Percentiles rank a stretch among this genome's conserved stretches.
Conservation (phyloP, 2,888 invertebrate species). For the Gymnoscelis rufifasciata region DNA sequence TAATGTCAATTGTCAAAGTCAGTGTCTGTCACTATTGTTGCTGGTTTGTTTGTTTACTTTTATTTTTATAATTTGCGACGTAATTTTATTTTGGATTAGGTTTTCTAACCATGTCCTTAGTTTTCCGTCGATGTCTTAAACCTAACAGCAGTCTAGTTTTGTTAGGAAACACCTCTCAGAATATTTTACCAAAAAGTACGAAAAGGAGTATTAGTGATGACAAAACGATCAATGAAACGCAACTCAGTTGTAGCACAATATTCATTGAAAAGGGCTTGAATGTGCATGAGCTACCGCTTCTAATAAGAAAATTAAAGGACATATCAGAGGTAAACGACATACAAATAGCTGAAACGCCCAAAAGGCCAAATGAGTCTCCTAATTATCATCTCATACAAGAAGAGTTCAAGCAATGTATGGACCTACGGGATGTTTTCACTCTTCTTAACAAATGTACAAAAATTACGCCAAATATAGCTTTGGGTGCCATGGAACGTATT, state of each 20-base stretch:
- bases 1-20: too few species aligned
- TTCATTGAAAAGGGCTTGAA: conserved; percentile 83
- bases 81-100: not conserved
- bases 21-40: too few species aligned
- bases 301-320: conserved; percentile 76
- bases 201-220: conserved; percentile 52
- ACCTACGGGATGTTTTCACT: conserved; percentile 65
- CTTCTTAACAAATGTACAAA: conserved; percentile 70
- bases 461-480: conserved; percentile 71
- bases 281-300: conserved; percentile 83
- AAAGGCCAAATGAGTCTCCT: conserved; percentile 42
- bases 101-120: conserved; percentile 45
- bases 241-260: conserved; percentile 70
- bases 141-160: conserved; percentile 47
- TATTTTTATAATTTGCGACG: not conserved
- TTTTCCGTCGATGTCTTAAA: conserved; percentile 56
- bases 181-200: conserved; percentile 24
- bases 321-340: conserved; percentile 51
- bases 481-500: conserved; percentile 72
- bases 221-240: conserved; percentile 47
- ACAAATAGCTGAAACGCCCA: conserved; percentile 31
- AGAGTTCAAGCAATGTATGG: conserved; percentile 65
- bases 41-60: not conserved
- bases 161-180: conserved; percentile 24
- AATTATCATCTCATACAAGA: conserved; percentile 65